Evolutionary conservation across 2,888 invertebrate genomes (phyloP).

Genomic region (Mermis nigrescens): DNA sequence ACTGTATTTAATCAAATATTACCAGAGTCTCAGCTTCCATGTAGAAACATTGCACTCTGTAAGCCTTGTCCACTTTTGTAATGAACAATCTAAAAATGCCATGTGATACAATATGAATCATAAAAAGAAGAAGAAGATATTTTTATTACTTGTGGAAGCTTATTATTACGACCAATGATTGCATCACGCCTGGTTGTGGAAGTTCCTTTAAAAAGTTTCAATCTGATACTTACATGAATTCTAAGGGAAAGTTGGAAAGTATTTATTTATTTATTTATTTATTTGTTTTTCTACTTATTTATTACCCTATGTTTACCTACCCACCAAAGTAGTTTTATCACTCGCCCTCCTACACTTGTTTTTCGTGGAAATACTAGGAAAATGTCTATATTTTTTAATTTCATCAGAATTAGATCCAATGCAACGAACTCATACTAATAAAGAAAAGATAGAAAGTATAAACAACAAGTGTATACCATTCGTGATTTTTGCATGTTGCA

Average conservation of each 20-base stretch:
- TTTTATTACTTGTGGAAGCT: constrained; percentile 9
- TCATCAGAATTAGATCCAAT: too few species aligned
- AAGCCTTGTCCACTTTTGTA: constrained; percentile 14
- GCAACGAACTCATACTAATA: too few species aligned
- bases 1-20: too few species aligned
- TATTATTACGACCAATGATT: constrained; percentile 11
- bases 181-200: constrained; percentile 13
- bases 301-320: too few species aligned
- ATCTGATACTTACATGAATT: background rate
- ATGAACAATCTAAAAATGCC: constrained; percentile 4
- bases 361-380: too few species aligned
- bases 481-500: constrained; percentile 13
- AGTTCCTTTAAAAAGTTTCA: constrained; percentile 4
- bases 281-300: too few species aligned
- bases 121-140: background rate
- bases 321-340: too few species aligned
- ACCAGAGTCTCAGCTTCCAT: constrained; percentile 12
- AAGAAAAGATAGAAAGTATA: background rate
- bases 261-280: too few species aligned
- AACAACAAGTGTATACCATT: constrained; percentile 6
- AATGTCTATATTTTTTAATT: too few species aligned
- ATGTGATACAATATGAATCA: background rate
- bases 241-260: too few species aligned
- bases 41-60: constrained; percentile 12
- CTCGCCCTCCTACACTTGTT: too few species aligned